Conservation (phyloP, 2,888 invertebrate species). For the Drosophila austrosaltans region DNA sequence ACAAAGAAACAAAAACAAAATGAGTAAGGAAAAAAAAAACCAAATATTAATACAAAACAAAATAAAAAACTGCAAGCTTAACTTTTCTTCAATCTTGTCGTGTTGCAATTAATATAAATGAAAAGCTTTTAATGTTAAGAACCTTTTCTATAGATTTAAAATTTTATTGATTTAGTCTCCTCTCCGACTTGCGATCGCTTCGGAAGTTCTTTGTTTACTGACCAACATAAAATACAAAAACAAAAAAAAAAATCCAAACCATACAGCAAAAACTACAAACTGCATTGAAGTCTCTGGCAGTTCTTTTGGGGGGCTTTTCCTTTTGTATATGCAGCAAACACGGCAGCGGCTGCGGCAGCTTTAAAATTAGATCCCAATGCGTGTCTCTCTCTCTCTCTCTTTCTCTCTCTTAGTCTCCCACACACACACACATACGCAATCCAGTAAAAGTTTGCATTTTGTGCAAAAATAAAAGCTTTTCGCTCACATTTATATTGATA, state of each 20-base stretch:
- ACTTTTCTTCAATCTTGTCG: slow-evolving; percentile 1
- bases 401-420: slow-evolving; percentile 43
- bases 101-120: not conserved
- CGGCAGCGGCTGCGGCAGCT: slow-evolving; percentile 47
- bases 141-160: not conserved
- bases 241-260: not conserved
- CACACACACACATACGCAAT: slow-evolving; percentile 40
- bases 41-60: slow-evolving; percentile 33
- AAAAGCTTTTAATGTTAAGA: not conserved
- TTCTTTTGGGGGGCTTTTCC: slow-evolving; percentile 48
- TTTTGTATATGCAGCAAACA: slow-evolving; percentile 18
- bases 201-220: slow-evolving; percentile 81
- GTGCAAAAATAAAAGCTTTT: slow-evolving; percentile 56
- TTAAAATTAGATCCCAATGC: slow-evolving; percentile 73
- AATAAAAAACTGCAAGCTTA: slow-evolving; percentile 6
- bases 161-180: not conserved
- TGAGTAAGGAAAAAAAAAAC: slow-evolving; percentile 15
- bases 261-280: slow-evolving; percentile 32
- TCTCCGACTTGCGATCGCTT: slow-evolving; percentile 65
- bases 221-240: slow-evolving; percentile 15
- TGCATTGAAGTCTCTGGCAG: slow-evolving; percentile 62
- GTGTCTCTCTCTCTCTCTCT: slow-evolving; percentile 32
- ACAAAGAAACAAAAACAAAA: slow-evolving; percentile 28
- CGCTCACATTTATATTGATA: slow-evolving; percentile 33
- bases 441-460: slow-evolving; percentile 41